Base-by-base conservation (phyloP, 2,113 vertebrate species). In the Camelus bactrianus region DNA sequence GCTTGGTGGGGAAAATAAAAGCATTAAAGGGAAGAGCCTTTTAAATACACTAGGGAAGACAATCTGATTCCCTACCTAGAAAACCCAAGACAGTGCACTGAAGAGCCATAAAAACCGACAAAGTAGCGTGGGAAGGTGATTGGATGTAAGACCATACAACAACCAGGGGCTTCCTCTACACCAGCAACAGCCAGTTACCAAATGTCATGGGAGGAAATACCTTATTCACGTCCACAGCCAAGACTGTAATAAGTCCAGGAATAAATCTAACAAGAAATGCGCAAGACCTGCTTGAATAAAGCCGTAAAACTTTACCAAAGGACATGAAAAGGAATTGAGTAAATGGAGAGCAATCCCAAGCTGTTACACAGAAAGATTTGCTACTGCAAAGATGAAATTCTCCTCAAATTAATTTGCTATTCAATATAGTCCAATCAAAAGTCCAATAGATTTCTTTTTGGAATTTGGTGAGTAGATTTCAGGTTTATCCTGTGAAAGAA, bases 101-200 rank as follows among this genome's bases (percentile, higher is more conserved):
- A 89, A 89, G 81, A 91, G 76, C 38, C 52, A 38, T 96, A 94
- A 95, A 93, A 75, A 73, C 38, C 48, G 87, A 32, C 35, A 42
- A 79, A 75, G 90, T 65, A 87, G 58, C 77, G 62, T 84, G 42
- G 46, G 67, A 42, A 95, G 65, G 76, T 81, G 76, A 93, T 62
- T 91, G 72, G 62, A 50, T 60, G 60, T 48, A 67, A 73, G 32
- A 58, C 12, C 48, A n/a, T 3, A 70, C 48, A 46, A 65, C 26
- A 91, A 48, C 58, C 79, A 90, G 56, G 62, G 79, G 64, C 9
- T 67, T 94, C 50, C 38, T 56, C 64, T 30, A 8, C 42, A 64
- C 76, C 87, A 38, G 83, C 73, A 86, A 79, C 0, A 93, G 92
- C 65, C 95, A 93, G 62, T 93, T 96, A 90, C 80, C 89, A 92